A percentile compares a stretch with the other conserved stretches of the same genome.
Conservation (phyloP, 30 jellyfish, hydroid and myxozoan genomes). For the Cassiopea andromeda region DNA sequence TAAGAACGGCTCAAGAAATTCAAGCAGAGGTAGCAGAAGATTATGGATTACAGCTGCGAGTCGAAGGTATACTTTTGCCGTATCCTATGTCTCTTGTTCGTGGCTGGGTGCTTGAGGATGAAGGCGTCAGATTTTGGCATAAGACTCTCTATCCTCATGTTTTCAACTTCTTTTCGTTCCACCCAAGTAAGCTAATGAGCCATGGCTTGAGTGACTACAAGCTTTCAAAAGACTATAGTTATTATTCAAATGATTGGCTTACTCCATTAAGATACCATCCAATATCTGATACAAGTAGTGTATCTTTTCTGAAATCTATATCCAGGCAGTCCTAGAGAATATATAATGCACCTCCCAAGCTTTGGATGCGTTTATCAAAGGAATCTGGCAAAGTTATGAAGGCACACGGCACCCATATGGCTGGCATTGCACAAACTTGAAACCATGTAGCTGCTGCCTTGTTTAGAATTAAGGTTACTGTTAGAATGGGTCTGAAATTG, state of each 20-base stretch:
- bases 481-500: no score
- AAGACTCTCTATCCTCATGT: slow-evolving; percentile 50
- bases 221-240: slow-evolving; percentile 62
- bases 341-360: no score
- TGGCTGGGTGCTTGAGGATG: slow-evolving; percentile 61
- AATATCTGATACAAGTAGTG: background rate
- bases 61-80: slow-evolving; percentile 28
- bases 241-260: slow-evolving; percentile 55
- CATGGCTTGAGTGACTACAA: slow-evolving; percentile 66
- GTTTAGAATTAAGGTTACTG: no score
- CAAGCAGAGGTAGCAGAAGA: slow-evolving; percentile 23
- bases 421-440: no score
- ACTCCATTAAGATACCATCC: slow-evolving; percentile 12
- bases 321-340: no score
- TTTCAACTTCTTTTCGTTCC: slow-evolving; percentile 15
- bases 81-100: slow-evolving; percentile 32
- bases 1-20: slow-evolving; percentile 52
- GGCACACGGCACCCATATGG: no score
- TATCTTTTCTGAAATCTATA: no score
- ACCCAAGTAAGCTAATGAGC: slow-evolving; percentile 43
- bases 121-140: slow-evolving; percentile 58
- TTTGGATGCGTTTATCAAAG: no score
- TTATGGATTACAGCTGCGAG: slow-evolving; percentile 4
- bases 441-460: no score
- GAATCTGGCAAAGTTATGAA: no score